Percentiles rank a stretch among this genome's conserved stretches.
phyloP scores from a whole-genome alignment of 1,140 invertebrate genomes.

The Octopus sinensis region DNA sequence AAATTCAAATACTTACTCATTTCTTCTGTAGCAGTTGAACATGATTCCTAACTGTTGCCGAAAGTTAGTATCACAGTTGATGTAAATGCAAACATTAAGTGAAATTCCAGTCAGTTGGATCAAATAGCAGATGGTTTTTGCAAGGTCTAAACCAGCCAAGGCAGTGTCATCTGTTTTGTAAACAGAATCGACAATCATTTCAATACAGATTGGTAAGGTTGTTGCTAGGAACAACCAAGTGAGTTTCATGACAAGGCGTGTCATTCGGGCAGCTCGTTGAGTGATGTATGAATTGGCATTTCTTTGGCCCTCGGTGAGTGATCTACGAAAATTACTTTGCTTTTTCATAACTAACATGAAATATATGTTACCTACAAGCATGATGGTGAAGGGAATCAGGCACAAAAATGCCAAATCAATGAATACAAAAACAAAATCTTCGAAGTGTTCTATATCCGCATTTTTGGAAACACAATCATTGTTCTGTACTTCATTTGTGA shows the following conservation, averaged over 20 bases:
- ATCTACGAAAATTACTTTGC: conserved; percentile 12
- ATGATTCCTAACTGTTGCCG: conserved; percentile 57
- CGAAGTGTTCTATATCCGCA: conserved; percentile 26
- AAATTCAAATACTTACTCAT: too few relatives aligned
- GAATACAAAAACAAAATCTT: conserved; percentile 34
- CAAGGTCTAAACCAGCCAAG: conserved; percentile 36
- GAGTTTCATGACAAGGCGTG: conserved; percentile 36
- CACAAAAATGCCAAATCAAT: conserved; percentile 36
- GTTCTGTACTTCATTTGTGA: conserved; percentile 31
- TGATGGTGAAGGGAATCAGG: conserved; percentile 30
- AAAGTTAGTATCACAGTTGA: conserved; percentile 77
- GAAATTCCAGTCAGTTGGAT: conserved; percentile 78
- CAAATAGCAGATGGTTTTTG: conserved; percentile 63
- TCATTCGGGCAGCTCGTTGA: conserved; percentile 27
- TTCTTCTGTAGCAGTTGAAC: background rate
- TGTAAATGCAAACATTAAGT: conserved; percentile 81
- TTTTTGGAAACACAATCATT: conserved; percentile 27
- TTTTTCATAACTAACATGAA: conserved; percentile 24
- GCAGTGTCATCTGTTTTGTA: conserved; percentile 11
- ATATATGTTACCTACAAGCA: conserved; percentile 33
- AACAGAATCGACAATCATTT: conserved; percentile 37
- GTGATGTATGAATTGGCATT: conserved; percentile 12
- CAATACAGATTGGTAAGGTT: conserved; percentile 37
- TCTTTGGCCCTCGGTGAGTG: conserved; percentile 16
- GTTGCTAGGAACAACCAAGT: conserved; percentile 39